These are phyloP conservation scores for Psilopsiagon aurifrons DNA, from an alignment of 2,113 vertebrate genomes.

Conservation along the genomic window DNA sequence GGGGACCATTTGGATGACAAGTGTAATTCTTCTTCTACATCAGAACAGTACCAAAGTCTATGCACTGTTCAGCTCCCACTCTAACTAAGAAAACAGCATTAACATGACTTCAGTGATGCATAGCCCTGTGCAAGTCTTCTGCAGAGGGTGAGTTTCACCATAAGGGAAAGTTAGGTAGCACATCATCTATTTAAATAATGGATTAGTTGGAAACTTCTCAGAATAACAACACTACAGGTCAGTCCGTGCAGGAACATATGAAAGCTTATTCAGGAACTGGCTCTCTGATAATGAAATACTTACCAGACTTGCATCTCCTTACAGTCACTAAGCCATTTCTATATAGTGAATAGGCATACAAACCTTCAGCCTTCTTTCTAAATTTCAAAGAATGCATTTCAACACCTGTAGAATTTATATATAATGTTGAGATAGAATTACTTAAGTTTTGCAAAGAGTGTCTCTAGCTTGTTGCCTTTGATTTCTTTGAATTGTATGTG, in stretches of 20 bases:
- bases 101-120: background rate
- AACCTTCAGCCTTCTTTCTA: background rate
- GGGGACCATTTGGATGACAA: background rate
- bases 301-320: background rate
- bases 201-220: background rate
- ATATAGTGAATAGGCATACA: accelerated
- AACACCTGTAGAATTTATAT: background rate
- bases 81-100: background rate
- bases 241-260: background rate
- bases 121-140: background rate
- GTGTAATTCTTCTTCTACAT: background rate
- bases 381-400: background rate
- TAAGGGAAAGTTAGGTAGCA: background rate
- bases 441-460: background rate
- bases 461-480: background rate
- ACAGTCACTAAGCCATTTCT: background rate
- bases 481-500: background rate
- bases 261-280: background rate
- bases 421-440: background rate
- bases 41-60: background rate
- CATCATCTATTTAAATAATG: background rate
- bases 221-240: background rate
- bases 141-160: background rate
- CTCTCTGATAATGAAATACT: background rate
- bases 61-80: background rate